Percentiles rank a stretch among this genome's conserved stretches.
Evolutionary conservation across 2,888 invertebrate genomes (phyloP).

Genomic region (Dicranocentrus wangi): DNA sequence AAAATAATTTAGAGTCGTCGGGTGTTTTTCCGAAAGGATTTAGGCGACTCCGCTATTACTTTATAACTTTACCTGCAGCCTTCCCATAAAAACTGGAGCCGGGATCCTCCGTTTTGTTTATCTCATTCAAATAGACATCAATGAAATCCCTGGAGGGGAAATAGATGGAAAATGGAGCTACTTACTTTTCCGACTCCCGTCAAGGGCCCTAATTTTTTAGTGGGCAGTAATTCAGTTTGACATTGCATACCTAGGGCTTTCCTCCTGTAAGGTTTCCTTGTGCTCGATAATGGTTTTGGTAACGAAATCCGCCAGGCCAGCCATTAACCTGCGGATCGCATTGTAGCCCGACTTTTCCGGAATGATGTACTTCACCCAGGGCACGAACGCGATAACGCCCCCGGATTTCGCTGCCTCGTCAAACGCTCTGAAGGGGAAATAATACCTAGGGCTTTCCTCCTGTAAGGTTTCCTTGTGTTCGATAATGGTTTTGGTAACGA

Average conservation of each 20-base stretch:
- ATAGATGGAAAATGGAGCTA: too few relatives aligned
- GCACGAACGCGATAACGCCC: constrained; percentile 14
- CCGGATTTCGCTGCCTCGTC: constrained; percentile 45
- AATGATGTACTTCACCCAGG: constrained; percentile 34
- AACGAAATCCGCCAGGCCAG: constrained; percentile 16
- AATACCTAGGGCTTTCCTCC: constrained; percentile 46
- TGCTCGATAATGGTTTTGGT: constrained; percentile 22
- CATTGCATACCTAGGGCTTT: constrained; percentile 22
- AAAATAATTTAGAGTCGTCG: background rate
- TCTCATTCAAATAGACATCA: constrained; percentile 51
- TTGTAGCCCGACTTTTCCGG: constrained; percentile 53
- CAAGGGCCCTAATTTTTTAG: too few relatives aligned
- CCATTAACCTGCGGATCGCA: constrained; percentile 34
- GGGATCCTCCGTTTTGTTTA: constrained; percentile 32
- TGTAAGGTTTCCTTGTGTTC: constrained; percentile 42
- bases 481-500: constrained; percentile 21
- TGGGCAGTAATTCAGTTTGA: too few relatives aligned
- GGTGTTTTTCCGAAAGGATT: background rate
- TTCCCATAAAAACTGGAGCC: constrained; percentile 49
- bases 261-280: constrained; percentile 44
- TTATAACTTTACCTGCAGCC: constrained; percentile 30
- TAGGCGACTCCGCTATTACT: background rate
- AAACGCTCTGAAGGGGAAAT: constrained; percentile 24
- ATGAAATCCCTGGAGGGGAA: constrained; percentile 48
- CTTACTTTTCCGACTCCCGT: too few relatives aligned